phyloP scores from a whole-genome alignment of 2,113 vertebrate species.

The Epinephelus fuscoguttatus region DNA sequence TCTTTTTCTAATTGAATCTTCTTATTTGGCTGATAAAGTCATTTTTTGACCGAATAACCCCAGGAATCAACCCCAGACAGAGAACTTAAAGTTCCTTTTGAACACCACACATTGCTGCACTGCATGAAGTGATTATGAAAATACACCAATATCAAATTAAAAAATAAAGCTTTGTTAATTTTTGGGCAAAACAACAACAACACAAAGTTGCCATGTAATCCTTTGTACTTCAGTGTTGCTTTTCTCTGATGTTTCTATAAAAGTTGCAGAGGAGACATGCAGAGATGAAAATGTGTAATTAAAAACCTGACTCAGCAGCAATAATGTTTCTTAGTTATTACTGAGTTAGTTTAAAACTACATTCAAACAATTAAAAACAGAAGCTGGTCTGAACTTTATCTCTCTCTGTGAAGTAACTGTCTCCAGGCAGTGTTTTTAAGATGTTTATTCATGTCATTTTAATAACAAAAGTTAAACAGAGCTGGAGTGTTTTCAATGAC shows the following conservation, averaged over 20 bases:
- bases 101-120: background rate
- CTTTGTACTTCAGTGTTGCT: background rate
- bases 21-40: background rate
- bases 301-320: background rate
- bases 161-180: background rate
- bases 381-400: background rate
- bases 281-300: background rate
- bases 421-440: background rate
- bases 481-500: conserved; percentile 6
- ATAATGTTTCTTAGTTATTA: background rate
- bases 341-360: background rate
- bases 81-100: background rate
- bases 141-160: background rate
- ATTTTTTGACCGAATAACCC: background rate
- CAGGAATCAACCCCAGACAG: background rate
- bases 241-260: background rate
- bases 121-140: background rate
- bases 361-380: background rate
- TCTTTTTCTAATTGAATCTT: background rate
- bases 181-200: background rate
- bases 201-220: background rate
- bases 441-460: conserved; percentile 11
- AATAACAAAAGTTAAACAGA: background rate
- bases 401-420: background rate
- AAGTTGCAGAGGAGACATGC: background rate